Evolutionary conservation across 2,113 vertebrate species (phyloP).

Genomic region (Cynoglossus semilaevis): DNA sequence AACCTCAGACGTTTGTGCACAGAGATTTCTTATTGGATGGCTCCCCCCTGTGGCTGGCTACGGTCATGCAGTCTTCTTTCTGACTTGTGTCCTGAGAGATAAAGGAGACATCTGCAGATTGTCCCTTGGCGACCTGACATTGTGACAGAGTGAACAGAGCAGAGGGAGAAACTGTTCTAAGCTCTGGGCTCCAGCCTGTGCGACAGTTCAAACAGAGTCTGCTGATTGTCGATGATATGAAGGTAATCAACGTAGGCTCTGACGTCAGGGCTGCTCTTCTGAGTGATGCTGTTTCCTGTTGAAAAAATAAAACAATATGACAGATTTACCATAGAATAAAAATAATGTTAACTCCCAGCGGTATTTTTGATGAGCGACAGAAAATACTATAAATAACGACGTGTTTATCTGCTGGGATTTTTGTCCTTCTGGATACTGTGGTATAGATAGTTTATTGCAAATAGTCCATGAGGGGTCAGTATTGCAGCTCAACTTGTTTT

Average conservation of each 20-base stretch:
- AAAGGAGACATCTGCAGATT: slow-evolving; percentile 13
- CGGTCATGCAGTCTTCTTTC: slow-evolving; percentile 12
- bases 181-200: slow-evolving; percentile 90
- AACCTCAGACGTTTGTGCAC: neutral
- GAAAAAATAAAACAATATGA: neutral
- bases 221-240: slow-evolving; percentile 95
- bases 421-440: too few relatives aligned
- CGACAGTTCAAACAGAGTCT: slow-evolving; percentile 94
- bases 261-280: slow-evolving; percentile 89
- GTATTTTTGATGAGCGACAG: too few relatives aligned
- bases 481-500: too few relatives aligned
- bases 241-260: slow-evolving; percentile 86
- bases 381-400: too few relatives aligned
- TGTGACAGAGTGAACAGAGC: slow-evolving; percentile 9
- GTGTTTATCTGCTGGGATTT: too few relatives aligned
- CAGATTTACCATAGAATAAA: too few relatives aligned
- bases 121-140: slow-evolving; percentile 36
- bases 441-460: too few relatives aligned
- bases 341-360: too few relatives aligned
- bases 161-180: slow-evolving; percentile 58
- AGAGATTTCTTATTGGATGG: slow-evolving; percentile 38
- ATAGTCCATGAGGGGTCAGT: too few relatives aligned
- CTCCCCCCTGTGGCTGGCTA: slow-evolving; percentile 50
- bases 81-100: slow-evolving; percentile 52
- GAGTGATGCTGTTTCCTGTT: slow-evolving; percentile 81